Evolutionary conservation across 2,797 vertebrate genomes (phyloP), one percentile per base, ranked within the genome.

Genomic region (Gallinago solitaria): DNA sequence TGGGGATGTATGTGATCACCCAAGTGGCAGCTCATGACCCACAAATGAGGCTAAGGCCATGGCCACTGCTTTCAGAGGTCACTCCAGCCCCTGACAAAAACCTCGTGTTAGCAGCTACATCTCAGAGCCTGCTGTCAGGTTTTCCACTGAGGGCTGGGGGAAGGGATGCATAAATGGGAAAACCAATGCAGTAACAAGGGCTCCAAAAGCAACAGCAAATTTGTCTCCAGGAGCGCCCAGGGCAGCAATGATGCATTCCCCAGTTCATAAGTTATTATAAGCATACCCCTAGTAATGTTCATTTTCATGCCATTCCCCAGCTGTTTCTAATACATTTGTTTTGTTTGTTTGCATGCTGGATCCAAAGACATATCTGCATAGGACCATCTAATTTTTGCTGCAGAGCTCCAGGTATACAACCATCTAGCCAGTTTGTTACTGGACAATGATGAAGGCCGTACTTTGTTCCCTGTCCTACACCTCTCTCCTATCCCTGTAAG

Each of bases 261-360:
- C 81, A 84, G 70, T 83, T 95, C 8, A 0, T 71, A 87, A 94
- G 61, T 94, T 96, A 80, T 84, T 91, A 64, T 35, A 86, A 94
- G 87, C 70, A 93, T 81, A 85, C 18, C 37, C 81, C 48, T 74
- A 92, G 76, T 73, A 89, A 93, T 83, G 60, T 48, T 89, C 39
- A 67, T 90, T 96, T 94, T 89, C 71, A 80, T 95, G 51, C 89
- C 83, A 35, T 85, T 81, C 48, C 33, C 83, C 95, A 97, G 93
- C 81, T 97, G 96, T 95, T 97, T 96, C 93, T 88, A 95, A 96
- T 96, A 65, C 25, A 88, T 75, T 95, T 75, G 39, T 48, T 96
- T 93, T 93, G 83, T 83, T 94, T 93, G 83, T 88, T 95, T 95
- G 83, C 1, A 0, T 89, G 85, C 83, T 90, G 92, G 75, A 92